Conservation (phyloP, 2,888 invertebrate species). For the Thecophora atra region DNA sequence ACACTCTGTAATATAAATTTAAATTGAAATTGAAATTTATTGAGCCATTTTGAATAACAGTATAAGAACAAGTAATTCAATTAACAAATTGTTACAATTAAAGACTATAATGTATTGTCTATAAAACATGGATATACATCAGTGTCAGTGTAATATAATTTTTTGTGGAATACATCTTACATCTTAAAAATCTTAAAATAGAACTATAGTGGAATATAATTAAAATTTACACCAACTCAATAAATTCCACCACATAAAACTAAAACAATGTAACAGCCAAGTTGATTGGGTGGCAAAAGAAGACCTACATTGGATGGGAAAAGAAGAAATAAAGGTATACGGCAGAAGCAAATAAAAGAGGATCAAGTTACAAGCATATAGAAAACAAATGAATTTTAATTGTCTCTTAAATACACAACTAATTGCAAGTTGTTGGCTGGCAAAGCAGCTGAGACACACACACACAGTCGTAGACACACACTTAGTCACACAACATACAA, state of each 20-base stretch:
- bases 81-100: no score
- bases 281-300: not conserved
- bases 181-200: no score
- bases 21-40: no score
- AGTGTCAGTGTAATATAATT: no score
- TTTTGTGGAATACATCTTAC: no score
- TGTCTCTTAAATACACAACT: constrained; percentile 34
- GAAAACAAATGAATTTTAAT: constrained; percentile 35
- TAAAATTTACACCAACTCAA: no score
- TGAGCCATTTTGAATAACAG: no score
- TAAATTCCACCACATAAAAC: not conserved
- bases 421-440: constrained; percentile 24
- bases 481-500: not conserved
- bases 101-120: no score
- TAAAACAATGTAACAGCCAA: not conserved
- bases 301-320: not conserved
- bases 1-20: no score
- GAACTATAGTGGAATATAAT: no score
- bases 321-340: not conserved
- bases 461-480: constrained; percentile 1
- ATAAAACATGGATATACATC: no score
- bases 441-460: not conserved
- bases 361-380: constrained; percentile 12
- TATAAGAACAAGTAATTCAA: no score
- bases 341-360: not conserved